Conservation (phyloP, 2,888 invertebrate genomes). For the Drosophila antonietae region DNA sequence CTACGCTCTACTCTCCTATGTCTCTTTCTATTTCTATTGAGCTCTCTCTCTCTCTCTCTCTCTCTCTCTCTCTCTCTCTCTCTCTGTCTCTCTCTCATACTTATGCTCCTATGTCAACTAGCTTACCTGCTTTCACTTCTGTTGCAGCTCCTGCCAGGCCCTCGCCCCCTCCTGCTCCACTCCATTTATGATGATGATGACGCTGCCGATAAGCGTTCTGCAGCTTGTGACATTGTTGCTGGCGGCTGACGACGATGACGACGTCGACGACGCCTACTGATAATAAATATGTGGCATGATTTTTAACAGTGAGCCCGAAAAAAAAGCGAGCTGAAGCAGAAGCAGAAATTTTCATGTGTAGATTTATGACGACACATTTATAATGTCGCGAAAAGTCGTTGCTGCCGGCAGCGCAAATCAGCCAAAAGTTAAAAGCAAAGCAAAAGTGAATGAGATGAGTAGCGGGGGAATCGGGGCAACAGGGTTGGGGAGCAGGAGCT, state of each 20-base stretch:
- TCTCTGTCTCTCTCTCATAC: neutral
- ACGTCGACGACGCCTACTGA: constrained; percentile 29
- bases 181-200: constrained; percentile 18
- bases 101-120: neutral
- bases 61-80: too few relatives aligned
- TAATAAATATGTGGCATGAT: constrained; percentile 68
- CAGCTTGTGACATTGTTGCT: constrained; percentile 25
- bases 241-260: constrained; percentile 22
- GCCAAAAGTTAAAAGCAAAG: constrained; percentile 34
- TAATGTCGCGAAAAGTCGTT: constrained; percentile 41
- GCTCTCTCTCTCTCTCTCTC: neutral
- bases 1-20: neutral
- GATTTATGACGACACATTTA: constrained; percentile 76
- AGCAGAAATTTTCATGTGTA: constrained; percentile 56
- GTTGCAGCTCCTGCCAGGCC: neutral
- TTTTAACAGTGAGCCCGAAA: constrained; percentile 52
- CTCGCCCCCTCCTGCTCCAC: neutral
- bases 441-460: neutral
- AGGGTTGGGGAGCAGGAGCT: neutral
- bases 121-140: neutral
- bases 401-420: constrained; percentile 30
- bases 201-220: constrained; percentile 52
- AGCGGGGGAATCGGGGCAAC: accelerated
- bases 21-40: neutral
- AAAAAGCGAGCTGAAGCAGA: neutral